Evolutionary conservation across 2,113 vertebrate genomes (phyloP), one percentile per base, ranked within the genome.

Genomic region (Nibea coibor): DNA sequence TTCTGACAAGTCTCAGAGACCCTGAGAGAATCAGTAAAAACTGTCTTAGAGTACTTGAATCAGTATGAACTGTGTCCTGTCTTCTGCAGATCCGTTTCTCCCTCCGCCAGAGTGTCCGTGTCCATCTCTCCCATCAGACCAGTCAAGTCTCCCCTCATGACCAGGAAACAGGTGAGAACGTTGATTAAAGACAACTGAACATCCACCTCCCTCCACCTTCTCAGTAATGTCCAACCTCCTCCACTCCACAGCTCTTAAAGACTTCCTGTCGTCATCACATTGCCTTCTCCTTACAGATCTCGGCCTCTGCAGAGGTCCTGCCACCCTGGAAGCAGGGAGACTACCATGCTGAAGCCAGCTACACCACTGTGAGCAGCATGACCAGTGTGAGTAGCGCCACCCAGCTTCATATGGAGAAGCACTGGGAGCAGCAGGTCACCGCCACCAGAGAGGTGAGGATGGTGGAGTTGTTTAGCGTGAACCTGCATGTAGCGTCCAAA

Each of bases 301-400:
- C 82, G 0, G 42, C 74, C 22, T 85, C 80, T 7, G 9, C 96
- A 0, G 98, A 99, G 62, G 97, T 98, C 16, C 95, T 95, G 81
- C 98, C 98, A 0, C 98, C 98, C 26, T 99, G 98, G 98, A 99
- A 96, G 83, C 97, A 97, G 78, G 97, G 94, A 56, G 96, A 94
- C 56, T 97, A 95, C 0, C 2, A 90, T 73, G 91, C 92, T 1
- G 97, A 97, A 80, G 58, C 95, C 11, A 94, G 95, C 87, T 97
- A 95, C 91, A 94, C 93, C 10, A 95, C 75, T 35, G 70, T 96
- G 92, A 93, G 90, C 26, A 94, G 95, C 20, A 93, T 95, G 10
- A 83, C 91, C 24, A 93, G 94, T 0, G 57, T 90, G 17, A 91
- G 88, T 82, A 83, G 87, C n/a, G 93, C 95, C 11, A 93, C 95